Conservation (phyloP, 2,113 vertebrate genomes). For the Lophotis ruficrista region DNA sequence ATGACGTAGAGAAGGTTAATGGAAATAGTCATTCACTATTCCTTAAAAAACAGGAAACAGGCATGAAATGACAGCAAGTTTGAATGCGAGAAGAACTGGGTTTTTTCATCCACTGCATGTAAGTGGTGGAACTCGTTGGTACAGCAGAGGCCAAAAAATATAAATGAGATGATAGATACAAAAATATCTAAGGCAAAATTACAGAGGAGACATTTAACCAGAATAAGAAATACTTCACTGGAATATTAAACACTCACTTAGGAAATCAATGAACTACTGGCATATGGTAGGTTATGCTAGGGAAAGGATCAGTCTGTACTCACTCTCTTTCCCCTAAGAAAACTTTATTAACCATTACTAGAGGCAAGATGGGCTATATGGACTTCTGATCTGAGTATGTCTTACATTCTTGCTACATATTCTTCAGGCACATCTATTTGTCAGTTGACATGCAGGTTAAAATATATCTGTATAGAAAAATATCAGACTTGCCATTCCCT, state of each 20-base stretch:
- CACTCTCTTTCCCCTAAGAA: background rate
- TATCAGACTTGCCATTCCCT: background rate
- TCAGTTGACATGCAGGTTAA: background rate
- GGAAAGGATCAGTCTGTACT: background rate
- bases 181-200: background rate
- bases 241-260: background rate
- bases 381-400: background rate
- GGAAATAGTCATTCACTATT: background rate
- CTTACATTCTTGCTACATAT: background rate
- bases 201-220: background rate
- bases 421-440: background rate
- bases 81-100: background rate
- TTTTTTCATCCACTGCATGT: background rate
- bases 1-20: background rate
- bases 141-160: background rate
- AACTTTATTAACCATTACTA: background rate
- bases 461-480: background rate
- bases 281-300: background rate
- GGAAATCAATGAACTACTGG: background rate
- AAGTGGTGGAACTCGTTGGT: background rate
- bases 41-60: background rate
- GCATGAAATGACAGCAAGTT: background rate
- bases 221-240: background rate
- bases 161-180: background rate
- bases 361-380: background rate